Percentiles rank a stretch among this genome's conserved stretches.
These are phyloP conservation scores for Hoplostethus atlanticus DNA, from an alignment of 2,797 vertebrate species.

Conservation along the genomic window DNA sequence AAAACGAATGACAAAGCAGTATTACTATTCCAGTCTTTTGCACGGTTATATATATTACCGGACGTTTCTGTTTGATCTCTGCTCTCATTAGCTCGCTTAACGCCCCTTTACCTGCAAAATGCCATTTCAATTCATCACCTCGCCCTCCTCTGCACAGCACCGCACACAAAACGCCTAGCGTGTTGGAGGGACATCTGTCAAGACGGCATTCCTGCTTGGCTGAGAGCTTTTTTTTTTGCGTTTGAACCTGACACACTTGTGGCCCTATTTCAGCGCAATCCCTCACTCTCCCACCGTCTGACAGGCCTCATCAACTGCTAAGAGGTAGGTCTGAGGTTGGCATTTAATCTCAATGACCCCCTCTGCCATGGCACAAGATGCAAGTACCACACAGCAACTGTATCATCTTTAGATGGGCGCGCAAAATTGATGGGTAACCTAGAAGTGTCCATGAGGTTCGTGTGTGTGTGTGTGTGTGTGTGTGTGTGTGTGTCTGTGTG, in stretches of 20 bases:
- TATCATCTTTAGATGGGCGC: constrained; percentile 59
- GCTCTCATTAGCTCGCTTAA: background rate
- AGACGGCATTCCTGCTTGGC: constrained; percentile 5
- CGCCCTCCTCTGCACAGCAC: constrained; percentile 19
- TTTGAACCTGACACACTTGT: constrained; percentile 31
- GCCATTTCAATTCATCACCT: constrained; percentile 47
- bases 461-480: constrained; percentile 8
- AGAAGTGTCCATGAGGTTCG: constrained; percentile 37
- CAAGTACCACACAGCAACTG: constrained; percentile 52
- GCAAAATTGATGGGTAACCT: constrained; percentile 51
- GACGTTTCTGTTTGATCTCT: too few relatives aligned
- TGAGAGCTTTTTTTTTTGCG: background rate
- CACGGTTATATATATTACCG: too few relatives aligned
- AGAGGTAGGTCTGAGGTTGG: constrained; percentile 47
- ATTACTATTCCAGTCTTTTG: too few relatives aligned
- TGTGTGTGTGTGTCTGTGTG: constrained; percentile 6
- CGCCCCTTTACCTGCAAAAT: constrained; percentile 22
- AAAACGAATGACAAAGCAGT: too few relatives aligned
- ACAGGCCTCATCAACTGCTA: constrained; percentile 64
- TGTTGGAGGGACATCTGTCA: constrained; percentile 19
- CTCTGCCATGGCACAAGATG: constrained; percentile 51
- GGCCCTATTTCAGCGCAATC: constrained; percentile 33
- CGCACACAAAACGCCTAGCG: background rate
- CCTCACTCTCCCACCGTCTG: constrained; percentile 39
- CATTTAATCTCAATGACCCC: constrained; percentile 70